phyloP scores from a whole-genome alignment of 2,888 invertebrate species.

The Pristionchus exspectatus region DNA sequence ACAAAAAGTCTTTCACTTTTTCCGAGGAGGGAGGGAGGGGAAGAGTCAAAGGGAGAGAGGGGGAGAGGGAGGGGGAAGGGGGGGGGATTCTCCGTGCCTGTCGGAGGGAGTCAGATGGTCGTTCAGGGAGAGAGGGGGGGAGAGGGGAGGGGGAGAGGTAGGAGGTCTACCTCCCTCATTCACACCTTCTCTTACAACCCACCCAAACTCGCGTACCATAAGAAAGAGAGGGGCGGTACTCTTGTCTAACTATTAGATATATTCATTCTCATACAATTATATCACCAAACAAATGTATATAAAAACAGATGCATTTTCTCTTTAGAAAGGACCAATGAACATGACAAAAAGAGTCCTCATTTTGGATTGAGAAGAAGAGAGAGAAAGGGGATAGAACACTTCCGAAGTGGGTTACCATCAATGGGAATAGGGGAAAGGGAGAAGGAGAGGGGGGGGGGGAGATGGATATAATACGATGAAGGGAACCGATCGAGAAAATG shows the following conservation, averaged over 20 bases:
- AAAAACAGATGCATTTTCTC: neutral
- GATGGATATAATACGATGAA: neutral
- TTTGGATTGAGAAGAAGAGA: neutral
- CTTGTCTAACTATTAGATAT: neutral
- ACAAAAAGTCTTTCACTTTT: slow-evolving; percentile 25
- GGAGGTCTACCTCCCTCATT: slow-evolving; percentile 32
- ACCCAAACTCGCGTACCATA: neutral
- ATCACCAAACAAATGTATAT: neutral
- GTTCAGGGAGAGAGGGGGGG: slow-evolving; percentile 52
- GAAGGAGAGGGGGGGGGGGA: too few relatives aligned
- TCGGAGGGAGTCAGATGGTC: slow-evolving; percentile 48
- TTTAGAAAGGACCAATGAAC: neutral
- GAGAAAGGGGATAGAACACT: slow-evolving; percentile 19
- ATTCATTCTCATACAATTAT: neutral
- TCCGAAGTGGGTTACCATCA: neutral
- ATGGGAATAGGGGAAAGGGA: slow-evolving; percentile 4
- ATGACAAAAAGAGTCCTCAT: slow-evolving; percentile 32
- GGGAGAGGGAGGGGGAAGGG: neutral
- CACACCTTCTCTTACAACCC: neutral
- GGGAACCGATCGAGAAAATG: neutral
- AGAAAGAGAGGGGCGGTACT: neutral
- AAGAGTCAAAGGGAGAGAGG: slow-evolving; percentile 48
- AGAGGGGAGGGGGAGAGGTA: slow-evolving; percentile 26
- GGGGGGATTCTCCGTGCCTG: neutral
- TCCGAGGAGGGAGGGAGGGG: slow-evolving; percentile 39